A percentile compares a stretch with the other conserved stretches of the same genome.
These are phyloP conservation scores for Ailuropoda melanoleuca DNA, from an alignment of 2,113 vertebrate genomes.

Conservation along the genomic window DNA sequence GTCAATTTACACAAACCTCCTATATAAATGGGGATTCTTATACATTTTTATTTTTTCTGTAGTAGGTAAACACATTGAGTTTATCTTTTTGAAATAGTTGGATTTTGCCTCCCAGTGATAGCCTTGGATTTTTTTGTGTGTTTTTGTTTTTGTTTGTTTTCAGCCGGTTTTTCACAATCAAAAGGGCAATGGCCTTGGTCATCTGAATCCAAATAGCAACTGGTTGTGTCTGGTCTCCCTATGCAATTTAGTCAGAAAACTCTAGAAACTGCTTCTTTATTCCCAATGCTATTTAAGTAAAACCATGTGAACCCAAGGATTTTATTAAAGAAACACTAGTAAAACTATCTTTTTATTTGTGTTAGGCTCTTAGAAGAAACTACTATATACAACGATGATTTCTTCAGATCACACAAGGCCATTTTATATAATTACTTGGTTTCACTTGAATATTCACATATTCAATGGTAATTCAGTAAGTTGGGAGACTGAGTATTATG, in stretches of 20 bases:
- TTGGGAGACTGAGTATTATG: neutral
- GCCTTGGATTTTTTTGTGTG: neutral
- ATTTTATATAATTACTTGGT: neutral
- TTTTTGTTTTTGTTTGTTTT: neutral
- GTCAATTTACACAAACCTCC: neutral
- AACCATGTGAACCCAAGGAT: neutral
- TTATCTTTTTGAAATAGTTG: neutral
- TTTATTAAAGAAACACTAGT: neutral
- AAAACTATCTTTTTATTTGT: neutral
- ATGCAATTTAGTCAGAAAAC: neutral
- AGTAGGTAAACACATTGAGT: neutral
- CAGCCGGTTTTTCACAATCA: neutral
- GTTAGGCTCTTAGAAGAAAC: neutral
- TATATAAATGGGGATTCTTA: neutral
- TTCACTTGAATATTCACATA: constrained; percentile 28
- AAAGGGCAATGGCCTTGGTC: neutral
- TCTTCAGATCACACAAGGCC: neutral
- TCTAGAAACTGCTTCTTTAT: neutral
- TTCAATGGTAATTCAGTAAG: neutral
- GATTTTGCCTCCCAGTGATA: neutral
- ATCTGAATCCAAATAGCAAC: neutral
- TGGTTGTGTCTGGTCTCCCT: neutral
- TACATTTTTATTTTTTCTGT: neutral
- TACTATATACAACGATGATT: neutral
- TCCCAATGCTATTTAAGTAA: neutral